Evolutionary conservation across 1,140 invertebrate species (phyloP).

Genomic region (Lucilia cuprina): DNA sequence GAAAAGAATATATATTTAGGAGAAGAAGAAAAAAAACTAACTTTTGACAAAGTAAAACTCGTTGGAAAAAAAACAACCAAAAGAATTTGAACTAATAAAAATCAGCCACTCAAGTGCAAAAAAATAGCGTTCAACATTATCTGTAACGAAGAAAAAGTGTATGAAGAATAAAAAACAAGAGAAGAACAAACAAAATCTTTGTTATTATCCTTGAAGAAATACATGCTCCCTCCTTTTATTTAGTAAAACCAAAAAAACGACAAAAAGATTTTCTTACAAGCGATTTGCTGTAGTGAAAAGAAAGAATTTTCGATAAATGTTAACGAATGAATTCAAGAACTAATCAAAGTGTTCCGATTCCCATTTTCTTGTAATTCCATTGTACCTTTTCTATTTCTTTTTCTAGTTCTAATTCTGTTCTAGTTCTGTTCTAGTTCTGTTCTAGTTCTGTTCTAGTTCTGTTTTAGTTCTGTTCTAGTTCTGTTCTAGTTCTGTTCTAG

Average conservation of each 20-base stretch:
- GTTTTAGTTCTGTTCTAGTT: too few species aligned
- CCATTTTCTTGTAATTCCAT: too few species aligned
- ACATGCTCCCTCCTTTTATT: not conserved
- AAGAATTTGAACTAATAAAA: slow-evolving; percentile 61
- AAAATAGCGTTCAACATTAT: slow-evolving; percentile 50
- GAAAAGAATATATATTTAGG: not conserved
- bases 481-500: too few species aligned
- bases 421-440: too few species aligned
- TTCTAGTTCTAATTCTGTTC: too few species aligned
- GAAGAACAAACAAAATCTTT: not conserved
- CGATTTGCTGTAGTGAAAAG: too few species aligned
- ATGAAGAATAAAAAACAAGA: not conserved
- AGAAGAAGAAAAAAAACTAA: not conserved
- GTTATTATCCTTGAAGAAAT: not conserved
- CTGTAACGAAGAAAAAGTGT: not conserved
- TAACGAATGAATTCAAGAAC: too few species aligned
- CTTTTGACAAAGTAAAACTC: not conserved
- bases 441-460: too few species aligned
- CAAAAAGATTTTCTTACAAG: too few species aligned
- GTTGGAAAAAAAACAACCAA: not conserved
- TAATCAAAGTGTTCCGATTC: too few species aligned
- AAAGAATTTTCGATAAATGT: too few species aligned
- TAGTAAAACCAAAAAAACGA: not conserved
- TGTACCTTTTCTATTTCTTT: too few species aligned
- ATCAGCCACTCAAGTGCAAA: slow-evolving; percentile 61